phyloP scores from a whole-genome alignment of 1,140 invertebrate species.

The Trachymyrmex septentrionalis region DNA sequence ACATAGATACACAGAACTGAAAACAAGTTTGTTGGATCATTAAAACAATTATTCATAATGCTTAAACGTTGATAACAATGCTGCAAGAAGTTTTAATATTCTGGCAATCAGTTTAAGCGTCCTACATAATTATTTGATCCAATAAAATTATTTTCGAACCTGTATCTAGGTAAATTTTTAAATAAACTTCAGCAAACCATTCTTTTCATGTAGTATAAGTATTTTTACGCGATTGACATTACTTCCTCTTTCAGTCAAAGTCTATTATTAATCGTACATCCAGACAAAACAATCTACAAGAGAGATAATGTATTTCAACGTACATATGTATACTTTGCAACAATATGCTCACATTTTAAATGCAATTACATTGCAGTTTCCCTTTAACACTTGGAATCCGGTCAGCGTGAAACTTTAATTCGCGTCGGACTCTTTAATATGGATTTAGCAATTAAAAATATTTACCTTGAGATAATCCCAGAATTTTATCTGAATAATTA shows the following conservation, averaged over 20 bases:
- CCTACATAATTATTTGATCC: no score
- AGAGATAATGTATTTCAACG: background rate
- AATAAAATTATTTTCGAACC: no score
- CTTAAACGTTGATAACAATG: no score
- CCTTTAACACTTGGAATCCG: conserved; percentile 18
- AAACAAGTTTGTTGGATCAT: no score
- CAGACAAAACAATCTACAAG: background rate
- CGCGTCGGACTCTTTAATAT: conserved; percentile 4
- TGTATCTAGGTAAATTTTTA: no score
- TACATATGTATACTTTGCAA: background rate
- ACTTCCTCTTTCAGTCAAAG: background rate
- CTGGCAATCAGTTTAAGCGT: no score
- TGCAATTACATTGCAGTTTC: conserved; percentile 21
- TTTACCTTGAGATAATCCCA: background rate
- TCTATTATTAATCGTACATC: background rate
- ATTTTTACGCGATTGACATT: background rate
- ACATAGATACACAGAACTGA: no score
- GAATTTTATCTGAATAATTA: no score
- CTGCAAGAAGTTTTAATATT: no score
- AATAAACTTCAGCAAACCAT: no score
- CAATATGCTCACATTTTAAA: conserved; percentile 26
- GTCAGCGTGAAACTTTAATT: conserved; percentile 9
- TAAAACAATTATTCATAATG: no score
- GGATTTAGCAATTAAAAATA: background rate
- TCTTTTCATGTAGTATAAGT: background rate